Evolutionary conservation across 2,888 invertebrate genomes (phyloP), one percentile per base, ranked within the genome.

Genomic region (Polydrusus cervinus): DNA sequence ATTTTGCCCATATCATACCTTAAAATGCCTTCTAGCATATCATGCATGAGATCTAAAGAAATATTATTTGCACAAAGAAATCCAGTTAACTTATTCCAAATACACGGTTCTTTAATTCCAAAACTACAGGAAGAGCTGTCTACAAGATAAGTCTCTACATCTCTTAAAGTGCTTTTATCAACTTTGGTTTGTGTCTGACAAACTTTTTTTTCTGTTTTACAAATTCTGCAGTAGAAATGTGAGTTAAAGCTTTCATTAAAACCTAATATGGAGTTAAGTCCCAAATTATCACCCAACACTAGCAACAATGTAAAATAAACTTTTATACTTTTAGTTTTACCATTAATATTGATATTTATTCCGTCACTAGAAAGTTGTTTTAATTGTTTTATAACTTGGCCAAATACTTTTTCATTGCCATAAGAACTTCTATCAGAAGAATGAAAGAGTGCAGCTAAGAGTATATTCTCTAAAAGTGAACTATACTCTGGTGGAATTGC

Each of bases 281-380:
- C 77, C 55, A 77, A 72, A 45, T 78, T 78, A 49, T 79, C 79
- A 18, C 78, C 78, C 18, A 79, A 20, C 47, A 78, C 62, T 20
- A 76, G 34, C 16, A 47, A 43, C 11, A 74, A 14, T 55, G 16
- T 34, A 72, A 79, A 78, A 67, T 75, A 76, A n/a, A 76, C 38
- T 64, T 61, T 47, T 18, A 34, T 9, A 13, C 67, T n/a, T n/a
- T n/a, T n/a, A n/a, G n/a, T 67, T 55, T 47, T 34, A 20, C 30
- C 18, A 51, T n/a, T n/a, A n/a, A n/a, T n/a, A n/a, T n/a, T n/a
- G n/a, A n/a, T n/a, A n/a, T n/a, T n/a, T n/a, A n/a, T n/a, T n/a
- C n/a, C n/a, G n/a, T n/a, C n/a, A n/a, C n/a, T n/a, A n/a, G n/a
- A n/a, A n/a, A n/a, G n/a, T n/a, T n/a, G n/a, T n/a, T n/a, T 61